A percentile compares a stretch with the other conserved stretches of the same genome.
Conservation (phyloP, 2,113 vertebrate species). For the Oxyruncus cristatus region DNA sequence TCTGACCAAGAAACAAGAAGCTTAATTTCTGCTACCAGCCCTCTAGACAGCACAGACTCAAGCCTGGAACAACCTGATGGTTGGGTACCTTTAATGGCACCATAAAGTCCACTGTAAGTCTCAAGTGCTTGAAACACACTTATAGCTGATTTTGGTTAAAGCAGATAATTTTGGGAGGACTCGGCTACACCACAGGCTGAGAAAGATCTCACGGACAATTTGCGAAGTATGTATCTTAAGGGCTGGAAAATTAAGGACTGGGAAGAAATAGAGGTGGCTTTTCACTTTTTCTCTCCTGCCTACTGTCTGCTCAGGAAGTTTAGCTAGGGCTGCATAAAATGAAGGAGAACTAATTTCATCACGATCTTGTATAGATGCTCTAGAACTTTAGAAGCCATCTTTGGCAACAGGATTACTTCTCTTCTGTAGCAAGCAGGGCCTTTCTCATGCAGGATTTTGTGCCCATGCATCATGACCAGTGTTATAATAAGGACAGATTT, state of each 20-base stretch:
- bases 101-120: neutral
- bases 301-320: neutral
- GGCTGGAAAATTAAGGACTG: neutral
- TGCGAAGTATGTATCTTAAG: neutral
- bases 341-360: neutral
- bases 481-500: neutral
- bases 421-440: neutral
- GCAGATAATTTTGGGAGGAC: neutral
- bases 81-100: neutral
- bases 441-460: neutral
- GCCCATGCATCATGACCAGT: neutral
- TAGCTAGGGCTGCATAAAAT: neutral
- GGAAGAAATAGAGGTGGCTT: neutral
- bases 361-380: neutral
- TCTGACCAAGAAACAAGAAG: neutral
- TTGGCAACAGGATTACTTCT: neutral
- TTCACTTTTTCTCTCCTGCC: neutral
- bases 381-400: neutral
- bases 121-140: neutral
- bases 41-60: neutral
- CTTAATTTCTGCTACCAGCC: neutral
- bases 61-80: neutral
- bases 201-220: neutral
- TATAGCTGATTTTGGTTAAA: neutral
- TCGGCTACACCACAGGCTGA: neutral